These are phyloP conservation scores for Poeciliopsis paucimaculata DNA, from an alignment of 2,797 vertebrate genomes.

Conservation along the genomic window DNA sequence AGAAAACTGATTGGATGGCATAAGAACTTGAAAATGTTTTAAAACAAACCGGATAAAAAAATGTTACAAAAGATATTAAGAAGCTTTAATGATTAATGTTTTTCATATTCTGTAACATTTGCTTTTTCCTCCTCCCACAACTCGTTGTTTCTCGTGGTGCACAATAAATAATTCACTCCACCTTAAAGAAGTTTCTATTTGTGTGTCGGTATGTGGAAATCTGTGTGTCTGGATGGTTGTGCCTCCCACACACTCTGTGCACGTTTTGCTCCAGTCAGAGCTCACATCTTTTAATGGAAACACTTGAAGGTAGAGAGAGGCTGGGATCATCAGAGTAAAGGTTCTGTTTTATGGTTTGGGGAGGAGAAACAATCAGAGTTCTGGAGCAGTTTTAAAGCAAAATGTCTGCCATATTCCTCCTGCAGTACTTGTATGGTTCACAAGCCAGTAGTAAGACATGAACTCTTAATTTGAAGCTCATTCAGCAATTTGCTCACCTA, in stretches of 20 bases:
- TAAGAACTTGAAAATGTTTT: neutral
- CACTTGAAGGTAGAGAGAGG: neutral
- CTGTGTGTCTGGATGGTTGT: neutral
- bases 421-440: neutral
- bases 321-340: neutral
- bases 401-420: neutral
- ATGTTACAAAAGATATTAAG: neutral
- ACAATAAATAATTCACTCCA: constrained; percentile 48
- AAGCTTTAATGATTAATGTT: neutral
- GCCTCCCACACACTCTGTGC: constrained; percentile 2
- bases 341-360: neutral
- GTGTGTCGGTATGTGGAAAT: neutral
- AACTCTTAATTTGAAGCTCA: neutral
- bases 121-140: neutral
- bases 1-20: neutral
- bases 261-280: constrained; percentile 24
- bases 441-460: neutral
- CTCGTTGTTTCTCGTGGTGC: neutral
- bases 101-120: neutral
- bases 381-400: neutral
- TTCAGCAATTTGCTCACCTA: neutral
- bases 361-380: neutral
- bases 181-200: constrained; percentile 28
- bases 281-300: constrained; percentile 29
- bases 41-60: neutral